These are phyloP conservation scores for Archips crataeganus DNA, from an alignment of 2,888 invertebrate genomes.

Conservation along the genomic window DNA sequence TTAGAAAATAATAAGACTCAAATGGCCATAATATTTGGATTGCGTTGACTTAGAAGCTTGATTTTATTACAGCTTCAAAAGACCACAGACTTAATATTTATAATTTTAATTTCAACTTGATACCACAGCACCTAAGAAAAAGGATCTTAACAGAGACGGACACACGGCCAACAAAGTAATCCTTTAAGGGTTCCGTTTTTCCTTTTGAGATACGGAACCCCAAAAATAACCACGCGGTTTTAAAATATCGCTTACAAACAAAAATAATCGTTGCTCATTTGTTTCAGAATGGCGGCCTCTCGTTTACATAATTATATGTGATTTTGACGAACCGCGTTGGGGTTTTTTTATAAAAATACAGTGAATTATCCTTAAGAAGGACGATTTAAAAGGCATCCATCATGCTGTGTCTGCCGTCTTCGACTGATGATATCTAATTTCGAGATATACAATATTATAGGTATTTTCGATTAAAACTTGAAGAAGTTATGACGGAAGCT, in stretches of 20 bases:
- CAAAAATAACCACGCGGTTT: conserved; percentile 28
- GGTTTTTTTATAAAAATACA: conserved; percentile 19
- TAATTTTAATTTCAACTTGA: too few species aligned
- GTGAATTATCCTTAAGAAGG: conserved; percentile 39
- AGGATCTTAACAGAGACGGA: too few species aligned
- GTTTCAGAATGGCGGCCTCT: conserved; percentile 44
- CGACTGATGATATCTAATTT: conserved; percentile 14
- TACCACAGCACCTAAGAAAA: too few species aligned
- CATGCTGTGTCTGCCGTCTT: conserved; percentile 36
- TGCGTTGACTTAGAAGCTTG: too few species aligned
- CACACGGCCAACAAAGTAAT: too few species aligned
- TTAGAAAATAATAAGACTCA: too few species aligned
- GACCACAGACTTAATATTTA: too few species aligned
- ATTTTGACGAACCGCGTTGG: conserved; percentile 37
- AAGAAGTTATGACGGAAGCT: too few species aligned
- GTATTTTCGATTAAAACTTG: conserved; percentile 5
- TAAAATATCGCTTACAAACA: conserved; percentile 50
- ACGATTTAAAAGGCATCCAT: conserved; percentile 50
- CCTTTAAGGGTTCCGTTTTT: too few species aligned
- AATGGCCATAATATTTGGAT: too few species aligned
- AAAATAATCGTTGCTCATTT: conserved; percentile 46
- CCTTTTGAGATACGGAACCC: not conserved
- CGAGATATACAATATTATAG: conserved; percentile 16
- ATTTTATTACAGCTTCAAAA: too few species aligned
- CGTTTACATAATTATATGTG: conserved; percentile 46